Evolutionary conservation across 1,140 invertebrate genomes (phyloP).

Genomic region (Lanistes nyassanus): DNA sequence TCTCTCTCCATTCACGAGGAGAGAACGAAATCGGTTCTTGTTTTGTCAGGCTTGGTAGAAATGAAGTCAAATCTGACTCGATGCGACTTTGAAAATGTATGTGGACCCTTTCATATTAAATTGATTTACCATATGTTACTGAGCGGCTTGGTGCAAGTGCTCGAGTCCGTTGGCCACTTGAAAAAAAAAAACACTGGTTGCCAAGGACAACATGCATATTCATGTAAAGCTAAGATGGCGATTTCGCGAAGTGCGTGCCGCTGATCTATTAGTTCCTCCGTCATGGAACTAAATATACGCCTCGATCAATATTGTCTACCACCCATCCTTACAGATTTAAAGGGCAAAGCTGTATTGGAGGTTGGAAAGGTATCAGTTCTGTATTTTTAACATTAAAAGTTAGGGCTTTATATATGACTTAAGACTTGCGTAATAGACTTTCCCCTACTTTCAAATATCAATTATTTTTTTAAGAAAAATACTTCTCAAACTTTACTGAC

Average conservation of each 20-base stretch:
- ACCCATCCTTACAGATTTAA: not conserved
- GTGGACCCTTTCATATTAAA: not conserved
- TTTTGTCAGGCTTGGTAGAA: not conserved
- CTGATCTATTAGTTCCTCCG: no score
- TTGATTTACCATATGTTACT: not conserved
- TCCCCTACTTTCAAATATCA: no score
- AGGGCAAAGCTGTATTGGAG: not conserved
- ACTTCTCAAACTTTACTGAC: no score
- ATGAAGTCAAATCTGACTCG: not conserved
- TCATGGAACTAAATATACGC: no score
- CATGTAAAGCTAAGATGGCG: constrained; percentile 14
- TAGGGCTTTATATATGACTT: no score
- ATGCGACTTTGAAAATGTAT: not conserved
- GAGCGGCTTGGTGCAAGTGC: not conserved
- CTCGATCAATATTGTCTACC: not conserved
- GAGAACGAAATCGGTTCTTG: no score
- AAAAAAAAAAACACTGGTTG: not conserved
- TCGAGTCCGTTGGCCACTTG: no score
- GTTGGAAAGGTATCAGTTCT: no score
- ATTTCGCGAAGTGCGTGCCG: not conserved
- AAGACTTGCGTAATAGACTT: no score
- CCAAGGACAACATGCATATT: constrained; percentile 24
- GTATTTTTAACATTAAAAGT: no score
- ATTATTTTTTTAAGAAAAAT: no score
- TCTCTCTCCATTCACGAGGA: no score